Base-by-base conservation (phyloP, 2,888 invertebrate species). In the Drosophila pseudotakahashii region DNA sequence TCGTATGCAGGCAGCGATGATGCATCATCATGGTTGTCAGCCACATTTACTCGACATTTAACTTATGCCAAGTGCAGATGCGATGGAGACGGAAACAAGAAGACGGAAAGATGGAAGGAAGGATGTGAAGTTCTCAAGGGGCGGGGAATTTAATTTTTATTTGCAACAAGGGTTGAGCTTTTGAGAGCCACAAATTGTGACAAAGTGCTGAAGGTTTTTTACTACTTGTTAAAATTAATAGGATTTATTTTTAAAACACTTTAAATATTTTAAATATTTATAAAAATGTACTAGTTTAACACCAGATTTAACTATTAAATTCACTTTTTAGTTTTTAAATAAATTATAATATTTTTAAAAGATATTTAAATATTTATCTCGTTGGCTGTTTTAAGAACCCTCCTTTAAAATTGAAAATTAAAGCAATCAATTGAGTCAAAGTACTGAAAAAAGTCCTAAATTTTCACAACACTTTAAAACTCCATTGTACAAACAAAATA, bases 21-120 rank as follows among this genome's bases (percentile, higher is more conserved):
- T 72, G 66, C 71, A 55, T 52, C 86, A 72, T 61, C 85, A 52
- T 53, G 63, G 69, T 59, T 89, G 84, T 75, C 84, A 81, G 74
- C 41, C 75, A 66, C 89, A 84, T 75, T 84, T 81, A 86, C 77
- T 72, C 74, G 75, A 81, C 89, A 81, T 84, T 89, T 81, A 84
- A 77, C 89, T 84, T 81, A 67, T 88, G 84, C 76, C 89, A 85
- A 71, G 79, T 81, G 72, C 83, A 84, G 73, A 48, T 50, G 44
- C n/a, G 45, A 48, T 14, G 36, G 26, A 11, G 30, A 41, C 44
- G 34, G 41, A 53, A 39, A n/a, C n/a, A n/a, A 50, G 30, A 47
- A 39, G 23, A 47, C 6, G 14, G n/a, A 39, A 11, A 30, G 9
- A 14, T 30, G 26, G 2, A 42, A 14, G 16, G 5, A 16, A 58